phyloP scores from a whole-genome alignment of 2,797 vertebrate genomes.

The Crax fasciolata region DNA sequence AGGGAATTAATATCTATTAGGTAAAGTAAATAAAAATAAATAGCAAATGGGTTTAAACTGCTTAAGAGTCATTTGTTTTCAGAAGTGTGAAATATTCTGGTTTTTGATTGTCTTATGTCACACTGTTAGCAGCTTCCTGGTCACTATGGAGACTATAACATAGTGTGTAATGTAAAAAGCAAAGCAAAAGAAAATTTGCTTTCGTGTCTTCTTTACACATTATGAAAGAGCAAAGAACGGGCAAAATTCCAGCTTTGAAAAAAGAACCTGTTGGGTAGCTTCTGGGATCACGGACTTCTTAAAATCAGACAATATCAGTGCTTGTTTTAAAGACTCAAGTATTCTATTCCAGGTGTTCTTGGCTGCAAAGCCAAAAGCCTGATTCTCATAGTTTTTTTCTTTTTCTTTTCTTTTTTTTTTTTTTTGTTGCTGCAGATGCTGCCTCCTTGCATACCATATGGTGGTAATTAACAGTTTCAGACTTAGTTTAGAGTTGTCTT shows the following conservation, averaged over 20 bases:
- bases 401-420: neutral
- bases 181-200: neutral
- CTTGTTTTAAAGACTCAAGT: conserved; percentile 8
- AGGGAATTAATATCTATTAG: neutral
- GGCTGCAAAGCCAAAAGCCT: conserved; percentile 23
- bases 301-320: conserved; percentile 28
- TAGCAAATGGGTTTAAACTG: neutral
- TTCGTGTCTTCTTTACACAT: conserved; percentile 11
- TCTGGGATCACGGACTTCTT: conserved; percentile 10
- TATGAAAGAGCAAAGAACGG: conserved; percentile 35
- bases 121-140: conserved; percentile 28
- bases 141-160: conserved; percentile 66
- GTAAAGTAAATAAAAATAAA: conserved; percentile 1
- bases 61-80: conserved; percentile 4
- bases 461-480: conserved; percentile 69
- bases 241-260: conserved; percentile 57
- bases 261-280: conserved; percentile 29
- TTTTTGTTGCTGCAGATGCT: conserved; percentile 5
- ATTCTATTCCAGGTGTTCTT: conserved; percentile 68
- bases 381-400: neutral
- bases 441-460: conserved; percentile 55
- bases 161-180: conserved; percentile 12
- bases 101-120: conserved; percentile 46
- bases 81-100: neutral
- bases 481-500: conserved; percentile 26